A percentile compares a stretch with the other conserved stretches of the same genome.
phyloP scores from a whole-genome alignment of 64 coral and sea anemone genomes.

The Platygyra sinensis region DNA sequence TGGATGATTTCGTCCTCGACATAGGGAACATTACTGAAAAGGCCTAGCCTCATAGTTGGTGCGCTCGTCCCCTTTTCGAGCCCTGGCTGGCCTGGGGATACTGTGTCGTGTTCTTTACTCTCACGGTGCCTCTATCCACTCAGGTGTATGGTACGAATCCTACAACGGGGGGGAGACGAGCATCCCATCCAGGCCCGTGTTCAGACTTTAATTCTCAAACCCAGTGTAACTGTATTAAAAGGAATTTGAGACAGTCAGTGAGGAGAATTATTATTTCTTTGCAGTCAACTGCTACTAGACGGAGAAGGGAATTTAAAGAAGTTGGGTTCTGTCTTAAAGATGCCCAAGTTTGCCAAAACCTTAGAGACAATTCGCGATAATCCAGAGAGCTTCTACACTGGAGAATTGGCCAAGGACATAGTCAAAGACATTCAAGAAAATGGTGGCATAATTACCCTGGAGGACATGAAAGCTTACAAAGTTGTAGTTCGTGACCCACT shows the following conservation, averaged over 20 bases:
- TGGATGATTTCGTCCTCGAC: too few species aligned
- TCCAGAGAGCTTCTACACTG: constrained; percentile 77
- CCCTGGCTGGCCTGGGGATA: too few species aligned
- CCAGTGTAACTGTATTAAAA: background rate
- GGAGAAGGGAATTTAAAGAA: constrained; percentile 42
- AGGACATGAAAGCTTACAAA: constrained; percentile 67
- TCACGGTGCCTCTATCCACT: too few species aligned
- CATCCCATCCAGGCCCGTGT: too few species aligned
- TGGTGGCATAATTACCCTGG: constrained; percentile 61
- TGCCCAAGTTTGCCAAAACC: constrained; percentile 66
- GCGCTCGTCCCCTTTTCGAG: background rate
- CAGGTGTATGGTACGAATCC: too few species aligned
- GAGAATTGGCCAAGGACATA: constrained; percentile 70
- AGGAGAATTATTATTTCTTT: background rate
- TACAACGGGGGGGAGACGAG: too few species aligned
- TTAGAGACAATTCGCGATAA: constrained; percentile 84
- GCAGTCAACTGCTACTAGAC: constrained; percentile 71
- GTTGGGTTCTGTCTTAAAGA: constrained; percentile 48
- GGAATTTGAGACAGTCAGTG: background rate
- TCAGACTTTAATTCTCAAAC: too few species aligned
- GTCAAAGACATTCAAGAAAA: constrained; percentile 54
- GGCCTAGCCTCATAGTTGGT: background rate
- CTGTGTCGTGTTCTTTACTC: too few species aligned
- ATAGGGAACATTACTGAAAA: background rate
- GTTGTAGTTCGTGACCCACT: constrained; percentile 42